Percentiles rank a stretch among this genome's conserved stretches.
phyloP scores from a whole-genome alignment of 2,113 vertebrate genomes.

The Ahaetulla prasina region DNA sequence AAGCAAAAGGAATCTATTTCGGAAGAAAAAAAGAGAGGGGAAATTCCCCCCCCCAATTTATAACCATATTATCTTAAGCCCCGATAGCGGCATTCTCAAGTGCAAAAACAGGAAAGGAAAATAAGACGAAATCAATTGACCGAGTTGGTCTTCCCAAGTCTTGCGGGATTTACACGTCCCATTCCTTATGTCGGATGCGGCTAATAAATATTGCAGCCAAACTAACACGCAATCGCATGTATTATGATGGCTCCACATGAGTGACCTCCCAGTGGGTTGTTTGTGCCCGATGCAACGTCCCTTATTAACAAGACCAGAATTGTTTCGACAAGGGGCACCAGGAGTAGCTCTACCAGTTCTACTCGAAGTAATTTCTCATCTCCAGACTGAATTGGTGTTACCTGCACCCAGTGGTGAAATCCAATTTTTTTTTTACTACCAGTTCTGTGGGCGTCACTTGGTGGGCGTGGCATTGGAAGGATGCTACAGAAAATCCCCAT shows the following conservation, averaged over 20 bases:
- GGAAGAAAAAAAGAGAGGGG: background rate
- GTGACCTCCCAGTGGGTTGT: background rate
- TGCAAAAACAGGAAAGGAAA: background rate
- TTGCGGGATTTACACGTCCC: background rate
- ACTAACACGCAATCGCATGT: background rate
- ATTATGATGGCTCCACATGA: background rate
- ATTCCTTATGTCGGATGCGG: background rate
- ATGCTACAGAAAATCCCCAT: too few relatives aligned
- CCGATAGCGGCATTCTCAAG: conserved; percentile 20
- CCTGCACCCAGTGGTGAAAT: too few relatives aligned
- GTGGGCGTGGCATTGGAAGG: too few relatives aligned
- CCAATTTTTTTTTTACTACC: too few relatives aligned
- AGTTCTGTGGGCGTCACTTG: too few relatives aligned
- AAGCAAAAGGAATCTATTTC: conserved; percentile 53
- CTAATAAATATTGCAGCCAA: background rate
- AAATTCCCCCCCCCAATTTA: too few relatives aligned
- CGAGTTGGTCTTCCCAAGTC: background rate
- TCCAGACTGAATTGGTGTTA: background rate
- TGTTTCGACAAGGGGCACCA: background rate
- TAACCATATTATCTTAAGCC: background rate
- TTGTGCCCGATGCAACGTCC: background rate
- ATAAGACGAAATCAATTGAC: background rate
- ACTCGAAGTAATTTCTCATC: background rate
- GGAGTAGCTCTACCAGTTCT: background rate
- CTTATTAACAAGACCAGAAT: background rate